Percentiles rank a stretch among this genome's conserved stretches.
Evolutionary conservation across 2,888 invertebrate genomes (phyloP).

Genomic region (Eristalis arbustorum): DNA sequence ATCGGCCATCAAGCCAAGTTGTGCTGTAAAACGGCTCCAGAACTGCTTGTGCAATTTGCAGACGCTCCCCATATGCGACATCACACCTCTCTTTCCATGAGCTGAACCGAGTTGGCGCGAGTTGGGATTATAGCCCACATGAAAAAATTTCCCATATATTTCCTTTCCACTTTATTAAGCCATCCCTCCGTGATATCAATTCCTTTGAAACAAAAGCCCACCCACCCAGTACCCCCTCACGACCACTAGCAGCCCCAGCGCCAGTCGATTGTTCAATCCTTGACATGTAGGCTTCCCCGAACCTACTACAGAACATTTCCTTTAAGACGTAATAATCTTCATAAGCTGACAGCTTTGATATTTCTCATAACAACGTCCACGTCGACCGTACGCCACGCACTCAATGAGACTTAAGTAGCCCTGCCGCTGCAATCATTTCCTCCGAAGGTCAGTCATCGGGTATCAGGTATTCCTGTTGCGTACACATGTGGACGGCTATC

Average conservation of each 20-base stretch:
- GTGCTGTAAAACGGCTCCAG: too few relatives aligned
- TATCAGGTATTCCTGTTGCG: conserved; percentile 44
- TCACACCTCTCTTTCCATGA: too few relatives aligned
- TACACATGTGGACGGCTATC: not conserved
- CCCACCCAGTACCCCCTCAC: too few relatives aligned
- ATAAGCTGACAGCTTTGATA: conserved; percentile 10
- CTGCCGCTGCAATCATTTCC: not conserved
- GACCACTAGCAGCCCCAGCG: not conserved
- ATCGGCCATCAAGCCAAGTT: too few relatives aligned
- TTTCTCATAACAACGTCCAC: not conserved
- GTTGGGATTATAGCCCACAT: too few relatives aligned
- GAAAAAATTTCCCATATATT: too few relatives aligned
- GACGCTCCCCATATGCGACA: too few relatives aligned
- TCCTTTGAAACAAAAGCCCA: not conserved
- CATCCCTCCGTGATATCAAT: not conserved
- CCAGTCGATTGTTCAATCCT: not conserved
- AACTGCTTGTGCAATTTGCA: too few relatives aligned
- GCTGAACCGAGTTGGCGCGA: too few relatives aligned
- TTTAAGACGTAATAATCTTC: not conserved
- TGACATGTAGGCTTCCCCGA: not conserved
- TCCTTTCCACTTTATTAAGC: too few relatives aligned
- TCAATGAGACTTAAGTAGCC: not conserved
- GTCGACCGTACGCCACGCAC: not conserved
- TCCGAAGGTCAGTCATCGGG: conserved; percentile 32
- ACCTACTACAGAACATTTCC: not conserved